Base-by-base conservation (phyloP, 2,113 vertebrate species). In the Plectropomus leopardus region DNA sequence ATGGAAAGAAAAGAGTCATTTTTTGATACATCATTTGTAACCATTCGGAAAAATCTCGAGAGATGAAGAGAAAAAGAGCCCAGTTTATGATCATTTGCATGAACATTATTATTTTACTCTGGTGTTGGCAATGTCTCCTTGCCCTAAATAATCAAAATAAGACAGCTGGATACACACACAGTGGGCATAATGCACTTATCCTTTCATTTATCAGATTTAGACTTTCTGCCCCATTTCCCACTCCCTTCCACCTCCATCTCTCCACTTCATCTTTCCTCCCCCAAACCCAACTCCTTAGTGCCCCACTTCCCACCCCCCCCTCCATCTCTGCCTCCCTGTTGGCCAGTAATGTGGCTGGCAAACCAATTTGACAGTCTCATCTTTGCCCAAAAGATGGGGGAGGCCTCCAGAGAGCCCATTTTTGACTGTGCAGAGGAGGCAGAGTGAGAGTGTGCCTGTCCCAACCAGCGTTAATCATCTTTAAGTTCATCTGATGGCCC, bases 291-390 rank as follows among this genome's bases (percentile, higher is more conserved):
- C 76, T 72, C 82, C 84, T 78, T 16, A 72, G 32, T 74, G 85
- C 88, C 90, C 86, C 91, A 92, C 94, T n/a, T n/a, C 94, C 44
- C 42, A 15, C 95, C 94, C 28, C 83, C 88, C 85, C 81, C 79
- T 68, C 73, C 65, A 54, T 94, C 91, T 90, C 92, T 88, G 78
- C 92, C 93, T 96, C 95, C 96, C 96, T 95, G 90, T 94, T n/a
- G 95, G 95, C 96, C 95, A 91, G 87, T 97, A 97, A 98, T 97
- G 96, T 97, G 96, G 96, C 97, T 97, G 95, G 96, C 96, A 97
- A 97, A 97, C 96, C 96, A 98, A 98, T 97, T 96, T 97, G 96
- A 97, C 96, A 95, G 96, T 96, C 97, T 98, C 96, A 95, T 97
- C 96, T 97, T 96, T 95, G 88, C 88, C 97, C 96, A 96, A 96